Evolutionary conservation across 2,113 vertebrate species (phyloP), one percentile per base, ranked within the genome.

Genomic region (Puffinus mauretanicus): DNA sequence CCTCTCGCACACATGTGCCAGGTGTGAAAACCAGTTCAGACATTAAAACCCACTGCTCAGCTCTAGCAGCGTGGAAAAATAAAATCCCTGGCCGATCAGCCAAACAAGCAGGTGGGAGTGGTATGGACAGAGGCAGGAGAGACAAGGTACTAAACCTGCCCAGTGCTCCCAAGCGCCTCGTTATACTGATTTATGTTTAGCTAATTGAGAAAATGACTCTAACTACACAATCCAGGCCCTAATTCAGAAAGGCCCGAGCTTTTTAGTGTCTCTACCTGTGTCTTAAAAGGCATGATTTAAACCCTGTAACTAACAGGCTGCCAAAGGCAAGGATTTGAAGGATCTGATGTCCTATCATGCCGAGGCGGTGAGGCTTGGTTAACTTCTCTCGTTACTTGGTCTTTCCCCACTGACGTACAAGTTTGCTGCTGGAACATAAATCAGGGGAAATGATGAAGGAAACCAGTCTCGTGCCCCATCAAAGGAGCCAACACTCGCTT

Each of bases 401-500:
- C 97, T 97, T 98, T 98, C 97, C 98, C 97, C 98, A 97, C 95
- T 97, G 98, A 98, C 70, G 88, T 97, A 78, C 75, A 94, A 94
- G 94, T 95, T 94, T 85, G 97, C 69, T 97, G 96, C 97, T 97
- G 82, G 82, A 61, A 97, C 97, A 98, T 98, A 99, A 98, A 99
- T 99, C 98, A 99, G 97, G 90, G 96, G 89, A 96, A 98, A 95
- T 88, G 98, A 96, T 96, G 97, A 96, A 97, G 97, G 97, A 97
- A 97, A 98, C 85, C 94, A 88, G 94, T 93, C 97, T 97, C 22
- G 64, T 95, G 96, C 97, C 94, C 93, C 96, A 98, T 97, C 97
- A 97, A 98, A 98, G 96, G 67, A 95, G 79, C 88, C 80, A 81
- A 78, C 38, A 16, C 86, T 97, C 2, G 5, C 64, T 94, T 97